These are phyloP conservation scores for Diadophis punctatus DNA, from an alignment of 2,113 vertebrate genomes.

Conservation along the genomic window DNA sequence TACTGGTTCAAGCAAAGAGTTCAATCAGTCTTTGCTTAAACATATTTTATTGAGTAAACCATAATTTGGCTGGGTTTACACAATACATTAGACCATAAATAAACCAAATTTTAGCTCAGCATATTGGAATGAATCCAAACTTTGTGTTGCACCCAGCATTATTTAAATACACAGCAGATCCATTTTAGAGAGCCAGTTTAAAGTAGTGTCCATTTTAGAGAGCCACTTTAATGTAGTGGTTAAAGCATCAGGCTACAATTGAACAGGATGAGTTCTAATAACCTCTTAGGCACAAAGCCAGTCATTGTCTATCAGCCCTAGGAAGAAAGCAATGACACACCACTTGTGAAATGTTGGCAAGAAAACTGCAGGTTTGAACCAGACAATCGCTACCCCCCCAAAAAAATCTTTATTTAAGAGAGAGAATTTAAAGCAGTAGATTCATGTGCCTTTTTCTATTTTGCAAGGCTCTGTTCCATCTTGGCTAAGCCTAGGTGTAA, in stretches of 20 bases:
- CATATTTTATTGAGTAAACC: background rate
- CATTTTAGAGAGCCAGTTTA: background rate
- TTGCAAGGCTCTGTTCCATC: background rate
- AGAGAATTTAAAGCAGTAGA: background rate
- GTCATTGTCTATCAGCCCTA: background rate
- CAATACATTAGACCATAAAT: background rate
- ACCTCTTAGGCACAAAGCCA: background rate
- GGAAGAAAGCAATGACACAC: background rate
- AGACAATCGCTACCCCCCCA: fast-evolving
- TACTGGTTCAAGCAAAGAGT: background rate
- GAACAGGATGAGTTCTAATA: background rate
- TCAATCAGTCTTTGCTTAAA: background rate
- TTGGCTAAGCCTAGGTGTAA: background rate
- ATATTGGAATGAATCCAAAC: background rate
- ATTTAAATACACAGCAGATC: background rate
- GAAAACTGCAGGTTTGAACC: background rate
- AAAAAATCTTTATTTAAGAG: background rate
- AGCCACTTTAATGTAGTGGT: background rate
- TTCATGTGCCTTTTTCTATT: background rate
- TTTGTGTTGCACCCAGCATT: background rate
- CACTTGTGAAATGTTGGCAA: background rate
- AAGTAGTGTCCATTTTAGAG: background rate
- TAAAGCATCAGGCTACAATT: background rate
- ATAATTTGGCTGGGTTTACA: background rate
- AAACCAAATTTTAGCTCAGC: background rate